Conservation (phyloP, 2,113 vertebrate species). For the Pipa parva region DNA sequence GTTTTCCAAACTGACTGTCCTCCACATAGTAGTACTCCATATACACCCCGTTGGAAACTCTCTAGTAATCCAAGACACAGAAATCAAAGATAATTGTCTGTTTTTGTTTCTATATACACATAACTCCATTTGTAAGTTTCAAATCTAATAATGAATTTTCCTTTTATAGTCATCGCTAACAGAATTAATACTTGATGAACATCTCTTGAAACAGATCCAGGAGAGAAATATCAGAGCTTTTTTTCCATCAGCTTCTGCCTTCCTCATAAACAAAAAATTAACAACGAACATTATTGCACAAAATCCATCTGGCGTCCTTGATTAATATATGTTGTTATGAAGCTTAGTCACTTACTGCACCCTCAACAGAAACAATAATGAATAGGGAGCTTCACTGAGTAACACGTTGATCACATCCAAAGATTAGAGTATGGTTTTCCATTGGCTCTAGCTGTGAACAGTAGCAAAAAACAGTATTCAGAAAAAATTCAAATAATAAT, state of each 20-base stretch:
- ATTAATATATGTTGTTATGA: constrained; percentile 20
- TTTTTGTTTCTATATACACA: too few species aligned
- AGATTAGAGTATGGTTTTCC: too few species aligned
- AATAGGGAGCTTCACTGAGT: too few species aligned
- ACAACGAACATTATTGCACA: neutral
- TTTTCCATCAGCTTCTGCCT: neutral
- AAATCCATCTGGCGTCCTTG: neutral
- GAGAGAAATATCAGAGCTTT: neutral
- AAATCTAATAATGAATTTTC: neutral
- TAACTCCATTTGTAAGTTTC: neutral
- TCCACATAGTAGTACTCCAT: too few species aligned
- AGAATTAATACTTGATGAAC: constrained; percentile 9
- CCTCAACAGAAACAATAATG: constrained; percentile 41
- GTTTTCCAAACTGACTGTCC: too few species aligned
- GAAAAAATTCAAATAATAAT: too few species aligned
- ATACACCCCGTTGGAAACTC: too few species aligned
- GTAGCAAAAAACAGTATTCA: too few species aligned
- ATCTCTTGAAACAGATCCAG: constrained; percentile 14
- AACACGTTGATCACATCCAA: too few species aligned
- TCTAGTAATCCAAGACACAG: too few species aligned
- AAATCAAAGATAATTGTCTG: too few species aligned
- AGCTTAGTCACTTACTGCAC: constrained; percentile 25
- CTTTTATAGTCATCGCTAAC: neutral
- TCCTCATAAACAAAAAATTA: constrained; percentile 23
- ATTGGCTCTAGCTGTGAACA: too few species aligned